These are phyloP conservation scores for Machimus atricapillus DNA, from an alignment of 2,888 invertebrate species.

Conservation along the genomic window DNA sequence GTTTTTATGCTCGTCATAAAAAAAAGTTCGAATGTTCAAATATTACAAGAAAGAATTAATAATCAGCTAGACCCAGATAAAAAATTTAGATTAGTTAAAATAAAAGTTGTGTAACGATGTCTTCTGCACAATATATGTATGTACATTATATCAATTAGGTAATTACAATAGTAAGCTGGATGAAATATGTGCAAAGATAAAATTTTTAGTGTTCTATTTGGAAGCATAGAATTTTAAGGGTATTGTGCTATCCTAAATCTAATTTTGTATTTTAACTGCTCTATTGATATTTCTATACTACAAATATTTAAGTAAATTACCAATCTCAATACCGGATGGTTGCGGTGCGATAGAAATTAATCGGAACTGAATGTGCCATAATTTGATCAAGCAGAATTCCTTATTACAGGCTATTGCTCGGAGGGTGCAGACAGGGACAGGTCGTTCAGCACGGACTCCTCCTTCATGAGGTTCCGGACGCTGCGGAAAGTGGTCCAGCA, in stretches of 20 bases:
- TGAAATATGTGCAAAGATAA: too few species aligned
- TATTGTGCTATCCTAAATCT: not conserved
- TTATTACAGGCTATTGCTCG: slow-evolving; percentile 50
- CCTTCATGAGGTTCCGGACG: slow-evolving; percentile 45
- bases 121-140: too few species aligned
- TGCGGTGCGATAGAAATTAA: not conserved
- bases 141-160: too few species aligned
- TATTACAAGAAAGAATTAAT: too few species aligned
- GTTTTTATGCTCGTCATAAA: too few species aligned
- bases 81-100: too few species aligned
- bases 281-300: not conserved
- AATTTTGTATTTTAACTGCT: not conserved
- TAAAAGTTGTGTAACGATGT: too few species aligned
- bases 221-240: too few species aligned
- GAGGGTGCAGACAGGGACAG: slow-evolving; percentile 51
- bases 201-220: too few species aligned
- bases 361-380: not conserved
- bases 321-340: not conserved
- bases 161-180: too few species aligned
- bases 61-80: too few species aligned
- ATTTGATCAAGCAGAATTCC: not conserved
- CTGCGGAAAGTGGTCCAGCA: slow-evolving; percentile 46
- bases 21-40: too few species aligned
- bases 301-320: not conserved
- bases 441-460: slow-evolving; percentile 50